Conservation (phyloP, 2,113 vertebrate genomes). For the Phylloscopus trochilus region DNA sequence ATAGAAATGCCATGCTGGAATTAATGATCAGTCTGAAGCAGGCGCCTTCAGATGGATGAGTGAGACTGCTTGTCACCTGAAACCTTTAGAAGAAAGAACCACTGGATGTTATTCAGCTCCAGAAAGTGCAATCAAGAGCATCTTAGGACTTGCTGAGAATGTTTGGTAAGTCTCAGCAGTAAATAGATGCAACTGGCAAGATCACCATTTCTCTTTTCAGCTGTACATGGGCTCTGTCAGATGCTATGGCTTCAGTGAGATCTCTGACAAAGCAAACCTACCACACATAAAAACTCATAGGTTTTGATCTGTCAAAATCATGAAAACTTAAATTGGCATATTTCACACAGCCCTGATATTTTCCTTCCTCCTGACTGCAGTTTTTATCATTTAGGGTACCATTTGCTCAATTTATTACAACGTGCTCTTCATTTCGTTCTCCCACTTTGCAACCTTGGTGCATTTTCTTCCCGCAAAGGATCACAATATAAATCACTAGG, state of each 20-base stretch:
- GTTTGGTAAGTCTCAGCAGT: not conserved
- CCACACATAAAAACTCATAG: not conserved
- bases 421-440: not conserved
- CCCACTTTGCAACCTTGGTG: not conserved
- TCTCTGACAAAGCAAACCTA: not conserved
- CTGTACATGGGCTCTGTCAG: not conserved
- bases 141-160: not conserved
- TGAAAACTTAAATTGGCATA: not conserved
- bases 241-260: not conserved
- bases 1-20: not conserved
- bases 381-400: not conserved
- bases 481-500: slow-evolving; percentile 23
- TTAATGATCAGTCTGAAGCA: not conserved
- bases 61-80: not conserved
- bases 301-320: not conserved
- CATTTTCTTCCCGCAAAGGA: not conserved
- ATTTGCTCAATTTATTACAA: slow-evolving; percentile 30
- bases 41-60: not conserved
- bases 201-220: not conserved
- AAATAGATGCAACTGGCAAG: not conserved
- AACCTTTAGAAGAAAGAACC: not conserved
- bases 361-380: not conserved
- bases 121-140: not conserved
- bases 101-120: not conserved
- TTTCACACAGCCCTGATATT: not conserved